Conservation (phyloP, 1,140 invertebrate species). For the Melitaea cinxia region DNA sequence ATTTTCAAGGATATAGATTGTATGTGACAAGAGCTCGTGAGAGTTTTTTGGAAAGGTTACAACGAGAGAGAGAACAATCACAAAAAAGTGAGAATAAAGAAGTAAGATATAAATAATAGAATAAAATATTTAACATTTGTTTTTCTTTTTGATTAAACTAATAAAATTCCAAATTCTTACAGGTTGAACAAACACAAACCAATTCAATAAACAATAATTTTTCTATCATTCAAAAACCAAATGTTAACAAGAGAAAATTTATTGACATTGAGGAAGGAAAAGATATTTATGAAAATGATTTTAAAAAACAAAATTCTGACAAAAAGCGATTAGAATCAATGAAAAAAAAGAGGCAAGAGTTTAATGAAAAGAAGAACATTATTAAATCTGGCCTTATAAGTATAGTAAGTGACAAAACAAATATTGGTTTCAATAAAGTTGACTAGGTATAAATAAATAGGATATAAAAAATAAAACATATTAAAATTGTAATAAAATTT, state of each 20-base stretch:
- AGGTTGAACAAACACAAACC: conserved; percentile 10
- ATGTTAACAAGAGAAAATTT: conserved; percentile 32
- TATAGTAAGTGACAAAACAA: conserved; percentile 73
- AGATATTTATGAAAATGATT: conserved; percentile 43
- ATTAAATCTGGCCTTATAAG: conserved; percentile 82
- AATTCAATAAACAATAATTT: conserved; percentile 1
- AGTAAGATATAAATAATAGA: neutral
- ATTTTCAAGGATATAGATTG: conserved; percentile 57
- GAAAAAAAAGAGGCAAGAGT: conserved; percentile 80
- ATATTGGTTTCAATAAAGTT: neutral
- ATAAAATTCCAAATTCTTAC: neutral
- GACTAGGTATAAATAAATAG: neutral
- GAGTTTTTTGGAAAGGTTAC: conserved; percentile 71
- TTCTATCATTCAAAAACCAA: conserved; percentile 1
- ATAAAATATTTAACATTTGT: neutral
- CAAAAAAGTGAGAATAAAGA: conserved; percentile 46
- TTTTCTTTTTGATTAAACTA: neutral
- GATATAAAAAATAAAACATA: neutral
- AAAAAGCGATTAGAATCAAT: conserved; percentile 83
- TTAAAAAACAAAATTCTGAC: conserved; percentile 76
- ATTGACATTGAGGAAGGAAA: too few species aligned
- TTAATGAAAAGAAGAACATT: conserved; percentile 81
- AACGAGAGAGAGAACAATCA: conserved; percentile 63
- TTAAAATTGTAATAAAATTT: neutral
- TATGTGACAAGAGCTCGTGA: conserved; percentile 72